Percentiles rank a stretch among this genome's conserved stretches.
Evolutionary conservation across 1,140 invertebrate genomes (phyloP).

Genomic region (Polypedilum pembai): DNA sequence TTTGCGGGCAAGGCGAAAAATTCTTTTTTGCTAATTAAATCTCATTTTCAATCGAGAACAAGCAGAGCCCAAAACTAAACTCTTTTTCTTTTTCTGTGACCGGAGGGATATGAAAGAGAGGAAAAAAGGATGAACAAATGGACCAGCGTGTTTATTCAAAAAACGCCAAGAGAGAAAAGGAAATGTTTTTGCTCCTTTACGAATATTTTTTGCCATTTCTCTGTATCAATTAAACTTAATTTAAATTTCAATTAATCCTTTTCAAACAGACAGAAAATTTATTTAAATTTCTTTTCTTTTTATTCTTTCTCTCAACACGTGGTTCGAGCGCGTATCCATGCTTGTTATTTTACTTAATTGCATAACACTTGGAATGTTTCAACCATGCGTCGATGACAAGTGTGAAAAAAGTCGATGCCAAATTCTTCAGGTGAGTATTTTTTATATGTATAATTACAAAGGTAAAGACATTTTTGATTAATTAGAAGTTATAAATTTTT

Average conservation of each 20-base stretch:
- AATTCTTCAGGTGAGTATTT: conserved; percentile 70
- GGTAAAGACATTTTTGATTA: too few relatives aligned
- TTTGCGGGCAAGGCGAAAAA: neutral
- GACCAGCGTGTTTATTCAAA: too few relatives aligned
- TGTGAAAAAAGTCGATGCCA: conserved; percentile 87
- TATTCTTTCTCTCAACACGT: conserved; percentile 53
- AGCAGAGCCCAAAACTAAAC: neutral
- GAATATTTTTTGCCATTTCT: too few relatives aligned
- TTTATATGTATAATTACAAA: neutral
- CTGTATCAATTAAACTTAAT: too few relatives aligned
- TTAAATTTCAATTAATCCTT: too few relatives aligned
- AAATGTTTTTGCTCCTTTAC: too few relatives aligned
- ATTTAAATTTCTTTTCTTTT: neutral
- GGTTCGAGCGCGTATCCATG: conserved; percentile 99
- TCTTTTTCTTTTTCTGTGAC: too few relatives aligned
- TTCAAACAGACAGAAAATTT: neutral
- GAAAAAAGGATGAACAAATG: too few relatives aligned
- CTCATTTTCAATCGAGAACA: neutral
- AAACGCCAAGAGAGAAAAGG: too few relatives aligned
- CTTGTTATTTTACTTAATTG: conserved; percentile 97
- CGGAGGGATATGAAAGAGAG: too few relatives aligned
- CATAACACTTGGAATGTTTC: conserved; percentile 98
- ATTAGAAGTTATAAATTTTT: too few relatives aligned
- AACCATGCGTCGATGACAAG: conserved; percentile 93
- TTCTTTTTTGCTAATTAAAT: conserved; percentile 8